Evolutionary conservation across 2,888 invertebrate species (phyloP).

Genomic region (Muschampia plurimacula): DNA sequence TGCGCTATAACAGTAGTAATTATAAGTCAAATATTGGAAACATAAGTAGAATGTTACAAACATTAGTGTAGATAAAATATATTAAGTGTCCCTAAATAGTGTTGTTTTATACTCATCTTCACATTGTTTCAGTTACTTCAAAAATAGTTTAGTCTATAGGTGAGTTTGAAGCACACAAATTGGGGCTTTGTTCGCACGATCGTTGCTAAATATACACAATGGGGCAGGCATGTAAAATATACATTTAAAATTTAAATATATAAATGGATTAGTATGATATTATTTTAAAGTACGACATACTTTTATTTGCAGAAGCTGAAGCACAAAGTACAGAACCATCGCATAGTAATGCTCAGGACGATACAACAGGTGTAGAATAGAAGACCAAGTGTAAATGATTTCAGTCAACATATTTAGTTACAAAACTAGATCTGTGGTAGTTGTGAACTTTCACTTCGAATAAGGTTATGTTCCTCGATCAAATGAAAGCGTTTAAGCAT

Average conservation of each 20-base stretch:
- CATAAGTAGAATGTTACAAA: too few relatives aligned
- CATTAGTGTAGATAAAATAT: neutral
- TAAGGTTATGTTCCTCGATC: constrained; percentile 43
- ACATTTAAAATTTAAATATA: neutral
- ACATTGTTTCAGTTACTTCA: constrained; percentile 82
- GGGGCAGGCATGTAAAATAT: constrained; percentile 4
- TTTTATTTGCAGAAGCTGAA: constrained; percentile 69
- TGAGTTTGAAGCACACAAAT: constrained; percentile 59
- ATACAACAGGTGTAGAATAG: constrained; percentile 51
- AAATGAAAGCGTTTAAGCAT: constrained; percentile 40
- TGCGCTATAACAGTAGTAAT: too few relatives aligned
- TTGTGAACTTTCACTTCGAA: constrained; percentile 47
- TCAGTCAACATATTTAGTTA: constrained; percentile 45
- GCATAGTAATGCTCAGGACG: constrained; percentile 72
- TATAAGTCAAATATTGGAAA: too few relatives aligned
- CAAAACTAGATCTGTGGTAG: constrained; percentile 55
- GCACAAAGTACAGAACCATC: constrained; percentile 70
- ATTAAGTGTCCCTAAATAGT: constrained; percentile 8
- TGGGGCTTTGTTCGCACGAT: constrained; percentile 40
- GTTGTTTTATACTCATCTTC: constrained; percentile 52
- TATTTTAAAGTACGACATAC: neutral
- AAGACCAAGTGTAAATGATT: constrained; percentile 36
- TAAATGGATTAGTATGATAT: neutral
- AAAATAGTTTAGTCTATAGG: constrained; percentile 76
- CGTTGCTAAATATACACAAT: constrained; percentile 4